These are phyloP conservation scores for Agrochola macilenta DNA, from an alignment of 2,888 invertebrate genomes.

Conservation along the genomic window DNA sequence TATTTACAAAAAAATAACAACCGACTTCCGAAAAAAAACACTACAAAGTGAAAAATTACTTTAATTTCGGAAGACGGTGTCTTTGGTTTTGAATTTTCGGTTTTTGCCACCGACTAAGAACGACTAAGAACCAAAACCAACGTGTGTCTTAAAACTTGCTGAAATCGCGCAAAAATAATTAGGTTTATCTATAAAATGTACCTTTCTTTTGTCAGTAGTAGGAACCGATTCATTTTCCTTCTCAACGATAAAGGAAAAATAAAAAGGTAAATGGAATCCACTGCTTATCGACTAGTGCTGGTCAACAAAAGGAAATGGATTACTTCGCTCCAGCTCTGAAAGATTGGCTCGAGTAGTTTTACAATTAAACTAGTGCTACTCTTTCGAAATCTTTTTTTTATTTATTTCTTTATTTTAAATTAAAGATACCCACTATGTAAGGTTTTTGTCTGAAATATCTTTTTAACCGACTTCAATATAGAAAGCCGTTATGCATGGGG, in stretches of 20 bases:
- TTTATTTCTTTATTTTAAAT: constrained; percentile 16
- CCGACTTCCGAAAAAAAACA: too few relatives aligned
- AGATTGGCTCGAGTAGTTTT: constrained; percentile 38
- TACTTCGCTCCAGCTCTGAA: constrained; percentile 40
- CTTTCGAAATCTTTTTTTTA: constrained; percentile 11
- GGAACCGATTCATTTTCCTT: constrained; percentile 44
- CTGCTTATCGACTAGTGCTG: constrained; percentile 42
- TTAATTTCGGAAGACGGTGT: too few relatives aligned
- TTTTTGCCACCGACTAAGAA: too few relatives aligned
- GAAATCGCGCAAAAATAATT: not conserved
- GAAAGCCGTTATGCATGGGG: too few relatives aligned
- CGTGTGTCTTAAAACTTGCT: not conserved
- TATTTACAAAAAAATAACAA: too few relatives aligned
- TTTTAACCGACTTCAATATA: not conserved
- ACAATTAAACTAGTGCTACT: constrained; percentile 42
- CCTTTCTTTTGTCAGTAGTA: constrained; percentile 2
- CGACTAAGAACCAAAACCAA: too few relatives aligned
- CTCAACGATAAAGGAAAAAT: constrained; percentile 6
- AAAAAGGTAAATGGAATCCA: constrained; percentile 38
- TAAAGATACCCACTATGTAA: not conserved
- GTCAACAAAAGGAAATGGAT: constrained; percentile 60
- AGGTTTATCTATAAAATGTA: constrained; percentile 14
- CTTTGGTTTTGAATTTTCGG: too few relatives aligned
- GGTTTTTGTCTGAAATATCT: not conserved
- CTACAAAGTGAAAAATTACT: too few relatives aligned